phyloP scores from a whole-genome alignment of 2,113 vertebrate genomes.

The Butorides virescens region DNA sequence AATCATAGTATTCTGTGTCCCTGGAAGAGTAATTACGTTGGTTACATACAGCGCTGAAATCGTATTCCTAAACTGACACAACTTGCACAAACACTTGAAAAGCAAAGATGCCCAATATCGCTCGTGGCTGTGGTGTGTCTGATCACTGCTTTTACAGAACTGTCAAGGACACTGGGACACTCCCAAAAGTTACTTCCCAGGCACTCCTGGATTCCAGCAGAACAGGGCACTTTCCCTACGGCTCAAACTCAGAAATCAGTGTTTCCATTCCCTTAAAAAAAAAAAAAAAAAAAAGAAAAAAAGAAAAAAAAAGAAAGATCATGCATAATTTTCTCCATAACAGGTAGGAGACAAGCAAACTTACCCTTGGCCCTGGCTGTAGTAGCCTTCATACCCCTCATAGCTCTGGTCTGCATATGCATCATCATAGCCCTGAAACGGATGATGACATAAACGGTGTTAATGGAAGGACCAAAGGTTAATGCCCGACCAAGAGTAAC shows the following conservation, averaged over 20 bases:
- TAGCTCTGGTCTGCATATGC: constrained; percentile 88
- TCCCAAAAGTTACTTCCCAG: background rate
- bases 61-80: background rate
- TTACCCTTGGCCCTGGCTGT: constrained; percentile 92
- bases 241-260: background rate
- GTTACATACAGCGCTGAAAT: background rate
- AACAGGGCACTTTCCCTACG: background rate
- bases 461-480: background rate
- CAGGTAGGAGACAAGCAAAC: constrained; percentile 18
- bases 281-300: background rate
- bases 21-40: constrained; percentile 69
- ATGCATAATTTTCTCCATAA: background rate
- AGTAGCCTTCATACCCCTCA: constrained; percentile 92
- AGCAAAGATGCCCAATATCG: background rate
- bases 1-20: constrained; percentile 97
- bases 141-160: background rate
- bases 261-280: background rate
- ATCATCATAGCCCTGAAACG: constrained; percentile 88
- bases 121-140: background rate
- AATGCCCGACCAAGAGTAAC: background rate
- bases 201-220: background rate
- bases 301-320: background rate
- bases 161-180: background rate
- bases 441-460: background rate
- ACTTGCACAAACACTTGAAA: background rate